Evolutionary conservation across 2,113 vertebrate genomes (phyloP).

Genomic region (Zosterops japonicus): DNA sequence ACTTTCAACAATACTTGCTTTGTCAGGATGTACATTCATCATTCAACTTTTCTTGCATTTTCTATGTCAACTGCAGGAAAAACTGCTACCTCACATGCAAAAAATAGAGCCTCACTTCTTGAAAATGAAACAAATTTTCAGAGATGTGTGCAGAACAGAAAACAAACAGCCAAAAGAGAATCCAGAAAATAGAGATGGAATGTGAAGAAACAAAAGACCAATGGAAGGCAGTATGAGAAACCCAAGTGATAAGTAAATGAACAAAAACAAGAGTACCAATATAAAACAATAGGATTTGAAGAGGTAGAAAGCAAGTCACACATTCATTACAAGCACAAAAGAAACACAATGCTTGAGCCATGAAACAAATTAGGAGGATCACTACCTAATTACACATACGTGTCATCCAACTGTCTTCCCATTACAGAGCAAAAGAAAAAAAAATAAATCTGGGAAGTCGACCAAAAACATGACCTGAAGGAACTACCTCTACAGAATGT

Average conservation of each 20-base stretch:
- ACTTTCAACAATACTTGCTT: background rate
- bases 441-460: background rate
- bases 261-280: background rate
- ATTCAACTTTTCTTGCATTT: background rate
- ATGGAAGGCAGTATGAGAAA: background rate
- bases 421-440: background rate
- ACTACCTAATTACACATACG: background rate
- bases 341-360: background rate
- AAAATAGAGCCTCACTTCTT: background rate
- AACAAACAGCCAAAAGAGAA: background rate
- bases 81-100: background rate
- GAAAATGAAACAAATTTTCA: background rate
- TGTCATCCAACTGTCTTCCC: background rate
- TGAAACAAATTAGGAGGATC: constrained; percentile 2
- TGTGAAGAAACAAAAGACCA: background rate
- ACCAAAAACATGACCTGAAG: background rate
- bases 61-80: background rate
- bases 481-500: background rate
- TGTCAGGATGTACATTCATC: background rate
- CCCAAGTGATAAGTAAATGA: background rate
- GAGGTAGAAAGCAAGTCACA: background rate
- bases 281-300: background rate
- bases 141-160: background rate
- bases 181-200: background rate
- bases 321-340: background rate